These are phyloP conservation scores for Macropodus opercularis DNA, from an alignment of 2,797 vertebrate species.

Conservation along the genomic window DNA sequence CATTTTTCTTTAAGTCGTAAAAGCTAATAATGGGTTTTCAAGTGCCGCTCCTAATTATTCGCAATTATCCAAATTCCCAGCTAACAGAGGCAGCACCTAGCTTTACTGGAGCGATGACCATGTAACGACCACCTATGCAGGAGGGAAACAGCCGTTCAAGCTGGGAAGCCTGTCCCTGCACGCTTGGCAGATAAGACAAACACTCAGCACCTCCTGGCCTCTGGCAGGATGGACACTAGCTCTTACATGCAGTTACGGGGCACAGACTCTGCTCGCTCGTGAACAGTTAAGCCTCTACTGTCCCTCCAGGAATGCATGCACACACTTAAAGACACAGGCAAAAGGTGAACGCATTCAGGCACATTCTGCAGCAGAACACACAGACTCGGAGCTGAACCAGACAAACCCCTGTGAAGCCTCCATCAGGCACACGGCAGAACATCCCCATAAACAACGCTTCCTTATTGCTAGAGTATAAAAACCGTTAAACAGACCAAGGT, in stretches of 20 bases:
- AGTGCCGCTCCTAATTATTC: constrained; percentile 48
- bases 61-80: constrained; percentile 37
- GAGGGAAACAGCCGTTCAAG: constrained; percentile 27
- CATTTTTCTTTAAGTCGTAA: constrained; percentile 29
- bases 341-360: constrained; percentile 36
- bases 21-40: constrained; percentile 42
- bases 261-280: constrained; percentile 44
- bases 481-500: constrained; percentile 25
- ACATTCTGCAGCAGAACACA: constrained; percentile 22
- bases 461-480: constrained; percentile 2
- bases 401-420: constrained; percentile 50
- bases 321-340: constrained; percentile 35
- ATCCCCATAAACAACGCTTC: constrained; percentile 45
- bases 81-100: constrained; percentile 56
- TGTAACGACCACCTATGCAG: constrained; percentile 57
- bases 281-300: constrained; percentile 21
- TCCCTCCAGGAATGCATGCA: constrained; percentile 38
- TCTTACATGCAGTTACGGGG: constrained; percentile 58
- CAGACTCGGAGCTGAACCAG: constrained; percentile 54
- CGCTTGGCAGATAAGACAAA: constrained; percentile 62
- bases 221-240: constrained; percentile 40
- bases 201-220: constrained; percentile 62
- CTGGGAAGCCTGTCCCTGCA: constrained; percentile 58
- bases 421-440: constrained; percentile 53
- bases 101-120: constrained; percentile 70